These are phyloP conservation scores for Melanerpes aurifrons DNA, from an alignment of 2,113 vertebrate species.

Conservation along the genomic window DNA sequence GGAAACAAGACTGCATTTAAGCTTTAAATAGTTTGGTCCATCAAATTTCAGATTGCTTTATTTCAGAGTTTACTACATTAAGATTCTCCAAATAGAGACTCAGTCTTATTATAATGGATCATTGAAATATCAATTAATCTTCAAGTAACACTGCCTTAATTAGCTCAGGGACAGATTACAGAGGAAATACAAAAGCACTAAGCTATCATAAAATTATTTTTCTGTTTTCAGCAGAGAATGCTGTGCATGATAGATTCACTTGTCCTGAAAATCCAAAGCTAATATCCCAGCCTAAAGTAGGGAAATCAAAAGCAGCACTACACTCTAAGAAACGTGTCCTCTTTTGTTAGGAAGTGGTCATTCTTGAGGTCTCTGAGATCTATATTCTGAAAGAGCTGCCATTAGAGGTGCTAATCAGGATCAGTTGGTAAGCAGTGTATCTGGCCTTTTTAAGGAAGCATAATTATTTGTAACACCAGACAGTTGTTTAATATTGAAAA, in stretches of 20 bases:
- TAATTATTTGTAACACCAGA: not conserved
- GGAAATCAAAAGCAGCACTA: not conserved
- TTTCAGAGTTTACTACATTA: not conserved
- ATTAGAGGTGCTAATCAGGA: not conserved
- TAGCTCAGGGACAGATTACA: not conserved
- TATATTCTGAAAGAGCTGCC: not conserved
- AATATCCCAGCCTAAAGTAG: not conserved
- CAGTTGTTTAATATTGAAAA: not conserved
- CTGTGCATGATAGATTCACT: not conserved
- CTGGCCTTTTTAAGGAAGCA: not conserved
- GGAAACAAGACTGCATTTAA: slow-evolving; percentile 7
- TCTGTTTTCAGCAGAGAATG: not conserved
- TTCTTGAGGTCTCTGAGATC: not conserved
- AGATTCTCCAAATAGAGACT: not conserved
- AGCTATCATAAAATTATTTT: not conserved
- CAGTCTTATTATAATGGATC: not conserved
- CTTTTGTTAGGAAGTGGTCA: not conserved
- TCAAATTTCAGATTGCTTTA: not conserved
- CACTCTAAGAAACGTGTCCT: not conserved
- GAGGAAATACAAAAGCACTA: not conserved
- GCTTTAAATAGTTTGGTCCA: not conserved
- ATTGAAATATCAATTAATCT: slow-evolving; percentile 17
- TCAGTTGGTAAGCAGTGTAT: not conserved
- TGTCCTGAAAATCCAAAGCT: not conserved
- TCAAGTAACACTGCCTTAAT: slow-evolving; percentile 7